These are phyloP conservation scores for Morpho achilles DNA, from an alignment of 2,888 invertebrate genomes.

Conservation along the genomic window DNA sequence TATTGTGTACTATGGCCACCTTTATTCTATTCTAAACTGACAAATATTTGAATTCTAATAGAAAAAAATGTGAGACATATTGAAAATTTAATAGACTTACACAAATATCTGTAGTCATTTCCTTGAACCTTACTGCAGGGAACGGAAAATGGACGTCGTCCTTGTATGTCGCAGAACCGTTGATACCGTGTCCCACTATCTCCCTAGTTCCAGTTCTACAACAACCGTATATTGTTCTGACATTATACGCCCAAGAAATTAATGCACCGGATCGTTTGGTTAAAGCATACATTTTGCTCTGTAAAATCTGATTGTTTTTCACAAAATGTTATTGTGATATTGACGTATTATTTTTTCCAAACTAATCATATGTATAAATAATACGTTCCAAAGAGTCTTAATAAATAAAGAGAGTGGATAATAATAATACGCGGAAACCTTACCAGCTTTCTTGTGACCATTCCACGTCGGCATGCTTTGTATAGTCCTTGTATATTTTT, in stretches of 20 bases:
- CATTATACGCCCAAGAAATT: conserved; percentile 15
- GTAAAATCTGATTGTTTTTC: neutral
- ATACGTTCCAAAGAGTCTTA: too few relatives aligned
- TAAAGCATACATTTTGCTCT: conserved; percentile 6
- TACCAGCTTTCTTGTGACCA: too few relatives aligned
- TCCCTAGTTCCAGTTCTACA: conserved; percentile 81
- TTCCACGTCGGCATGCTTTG: too few relatives aligned
- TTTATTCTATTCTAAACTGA: too few relatives aligned
- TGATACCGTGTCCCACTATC: conserved; percentile 82
- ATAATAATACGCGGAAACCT: too few relatives aligned
- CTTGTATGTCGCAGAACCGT: conserved; percentile 77
- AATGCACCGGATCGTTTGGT: conserved; percentile 1
- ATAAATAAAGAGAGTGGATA: too few relatives aligned
- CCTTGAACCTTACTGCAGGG: conserved; percentile 81
- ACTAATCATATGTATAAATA: too few relatives aligned
- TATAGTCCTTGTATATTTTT: too few relatives aligned
- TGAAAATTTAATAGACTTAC: conserved; percentile 44
- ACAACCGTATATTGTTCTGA: conserved; percentile 43
- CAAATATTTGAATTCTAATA: too few relatives aligned
- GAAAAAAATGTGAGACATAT: neutral
- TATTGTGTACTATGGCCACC: too few relatives aligned
- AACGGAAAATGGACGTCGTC: conserved; percentile 80
- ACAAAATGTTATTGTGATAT: too few relatives aligned
- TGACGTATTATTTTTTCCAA: too few relatives aligned
- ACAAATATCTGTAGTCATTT: conserved; percentile 78